Evolutionary conservation across 2,888 invertebrate species (phyloP).

Genomic region (Itoplectis maculator): DNA sequence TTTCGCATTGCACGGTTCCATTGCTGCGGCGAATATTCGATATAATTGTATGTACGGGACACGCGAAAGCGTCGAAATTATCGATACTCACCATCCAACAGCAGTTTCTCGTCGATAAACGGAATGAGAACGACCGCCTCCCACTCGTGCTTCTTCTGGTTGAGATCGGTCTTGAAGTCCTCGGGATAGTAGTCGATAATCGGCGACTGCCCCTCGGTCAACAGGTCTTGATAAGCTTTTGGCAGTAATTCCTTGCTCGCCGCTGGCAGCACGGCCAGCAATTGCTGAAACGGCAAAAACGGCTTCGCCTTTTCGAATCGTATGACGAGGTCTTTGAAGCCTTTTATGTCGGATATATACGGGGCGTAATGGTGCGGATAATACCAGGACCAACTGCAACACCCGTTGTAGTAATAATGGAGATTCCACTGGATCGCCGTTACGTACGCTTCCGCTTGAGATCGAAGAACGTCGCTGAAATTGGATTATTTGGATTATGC

Average conservation of each 20-base stretch:
- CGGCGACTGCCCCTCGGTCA: slow-evolving; percentile 91
- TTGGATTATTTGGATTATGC: slow-evolving; percentile 58
- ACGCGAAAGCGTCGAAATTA: too few relatives aligned
- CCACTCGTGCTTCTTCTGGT: slow-evolving; percentile 98
- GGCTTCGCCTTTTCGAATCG: slow-evolving; percentile 94
- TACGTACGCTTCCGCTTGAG: slow-evolving; percentile 95
- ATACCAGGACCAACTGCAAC: slow-evolving; percentile 99
- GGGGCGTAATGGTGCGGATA: slow-evolving; percentile 99
- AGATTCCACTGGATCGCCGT: slow-evolving; percentile 98
- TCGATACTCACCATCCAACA: slow-evolving; percentile 75
- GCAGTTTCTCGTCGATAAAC: slow-evolving; percentile 92
- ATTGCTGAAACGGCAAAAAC: slow-evolving; percentile 96
- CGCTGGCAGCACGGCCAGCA: slow-evolving; percentile 94
- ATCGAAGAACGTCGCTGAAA: slow-evolving; percentile 90
- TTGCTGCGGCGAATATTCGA: slow-evolving; percentile 85
- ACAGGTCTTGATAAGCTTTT: slow-evolving; percentile 90
- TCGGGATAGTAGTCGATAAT: slow-evolving; percentile 96
- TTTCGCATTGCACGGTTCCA: slow-evolving; percentile 88
- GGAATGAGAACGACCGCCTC: slow-evolving; percentile 97
- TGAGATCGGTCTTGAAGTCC: slow-evolving; percentile 96
- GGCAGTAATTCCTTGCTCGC: slow-evolving; percentile 94
- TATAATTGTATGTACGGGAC: not conserved
- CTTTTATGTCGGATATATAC: slow-evolving; percentile 96
- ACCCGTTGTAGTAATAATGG: slow-evolving; percentile 98
- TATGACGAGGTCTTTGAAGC: slow-evolving; percentile 91